Conservation (phyloP, 2,888 invertebrate species). For the Andrena praecox region DNA sequence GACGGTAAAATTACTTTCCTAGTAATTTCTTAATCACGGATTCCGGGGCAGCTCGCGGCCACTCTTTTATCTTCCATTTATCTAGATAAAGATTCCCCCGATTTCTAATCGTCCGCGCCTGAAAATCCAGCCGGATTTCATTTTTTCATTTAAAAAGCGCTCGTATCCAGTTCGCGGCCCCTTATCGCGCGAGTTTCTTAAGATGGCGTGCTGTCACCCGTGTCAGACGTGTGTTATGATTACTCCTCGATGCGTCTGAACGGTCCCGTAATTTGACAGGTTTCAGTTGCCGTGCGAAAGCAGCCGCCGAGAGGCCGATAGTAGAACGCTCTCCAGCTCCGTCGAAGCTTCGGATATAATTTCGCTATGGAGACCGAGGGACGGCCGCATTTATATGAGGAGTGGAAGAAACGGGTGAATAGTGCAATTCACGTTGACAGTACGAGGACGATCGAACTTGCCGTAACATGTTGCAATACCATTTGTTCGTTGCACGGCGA, state of each 20-base stretch:
- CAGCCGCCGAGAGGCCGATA: neutral
- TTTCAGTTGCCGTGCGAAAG: conserved; percentile 40
- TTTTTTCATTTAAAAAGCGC: conserved; percentile 27
- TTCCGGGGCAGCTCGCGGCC: too few relatives aligned
- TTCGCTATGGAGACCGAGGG: conserved; percentile 74
- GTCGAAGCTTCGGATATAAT: conserved; percentile 9
- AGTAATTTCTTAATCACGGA: too few relatives aligned
- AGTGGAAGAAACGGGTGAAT: conserved; percentile 80
- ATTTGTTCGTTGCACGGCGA: neutral
- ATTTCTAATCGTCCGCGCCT: too few relatives aligned
- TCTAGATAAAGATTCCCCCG: too few relatives aligned
- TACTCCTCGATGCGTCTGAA: conserved; percentile 25
- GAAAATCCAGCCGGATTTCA: neutral
- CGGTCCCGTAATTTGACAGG: conserved; percentile 56
- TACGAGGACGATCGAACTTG: neutral
- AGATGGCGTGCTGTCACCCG: conserved; percentile 42
- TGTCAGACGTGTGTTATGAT: conserved; percentile 44
- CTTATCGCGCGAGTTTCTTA: conserved; percentile 14
- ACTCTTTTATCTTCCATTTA: too few relatives aligned
- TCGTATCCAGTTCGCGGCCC: neutral
- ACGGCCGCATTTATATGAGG: conserved; percentile 75
- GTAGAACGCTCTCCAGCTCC: neutral
- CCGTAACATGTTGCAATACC: neutral
- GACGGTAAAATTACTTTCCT: too few relatives aligned
- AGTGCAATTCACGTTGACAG: neutral